Conservation (phyloP, 2,797 vertebrate genomes). For the Trematomus bernacchii region DNA sequence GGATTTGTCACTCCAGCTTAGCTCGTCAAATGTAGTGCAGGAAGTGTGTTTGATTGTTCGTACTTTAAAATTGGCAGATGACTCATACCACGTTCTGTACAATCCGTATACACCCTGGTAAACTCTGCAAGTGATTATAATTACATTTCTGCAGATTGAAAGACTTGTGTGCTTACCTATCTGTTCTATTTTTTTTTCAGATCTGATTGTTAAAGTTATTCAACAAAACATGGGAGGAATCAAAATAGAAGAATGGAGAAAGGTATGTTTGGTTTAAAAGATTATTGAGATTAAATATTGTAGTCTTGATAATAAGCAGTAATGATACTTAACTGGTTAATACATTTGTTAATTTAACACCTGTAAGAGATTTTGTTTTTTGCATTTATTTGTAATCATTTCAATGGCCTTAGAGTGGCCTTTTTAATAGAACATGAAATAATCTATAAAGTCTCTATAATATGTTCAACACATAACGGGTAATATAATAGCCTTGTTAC, state of each 20-base stretch:
- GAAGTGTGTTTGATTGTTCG: conserved; percentile 21
- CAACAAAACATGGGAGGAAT: conserved; percentile 85
- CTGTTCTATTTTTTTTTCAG: conserved; percentile 67
- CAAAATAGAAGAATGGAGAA: conserved; percentile 84
- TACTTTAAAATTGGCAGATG: conserved; percentile 3
- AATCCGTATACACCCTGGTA: conserved; percentile 1
- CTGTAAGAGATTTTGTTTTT: not conserved
- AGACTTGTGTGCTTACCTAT: not conserved
- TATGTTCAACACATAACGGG: not conserved
- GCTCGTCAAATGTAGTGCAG: not conserved
- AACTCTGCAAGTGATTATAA: conserved; percentile 18
- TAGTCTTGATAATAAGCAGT: not conserved
- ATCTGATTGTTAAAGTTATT: conserved; percentile 83
- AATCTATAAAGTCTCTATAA: not conserved
- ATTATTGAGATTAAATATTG: not conserved
- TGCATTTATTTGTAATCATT: not conserved
- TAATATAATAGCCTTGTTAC: not conserved
- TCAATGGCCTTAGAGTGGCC: not conserved
- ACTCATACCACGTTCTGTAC: not conserved
- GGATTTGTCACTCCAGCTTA: conserved; percentile 24
- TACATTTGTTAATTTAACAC: not conserved
- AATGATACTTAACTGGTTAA: not conserved
- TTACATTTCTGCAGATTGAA: not conserved
- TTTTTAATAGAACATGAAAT: not conserved
- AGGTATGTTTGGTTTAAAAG: conserved; percentile 71